These are phyloP conservation scores for Scylla paramamosain DNA, from an alignment of 1,140 invertebrate genomes.

Conservation along the genomic window DNA sequence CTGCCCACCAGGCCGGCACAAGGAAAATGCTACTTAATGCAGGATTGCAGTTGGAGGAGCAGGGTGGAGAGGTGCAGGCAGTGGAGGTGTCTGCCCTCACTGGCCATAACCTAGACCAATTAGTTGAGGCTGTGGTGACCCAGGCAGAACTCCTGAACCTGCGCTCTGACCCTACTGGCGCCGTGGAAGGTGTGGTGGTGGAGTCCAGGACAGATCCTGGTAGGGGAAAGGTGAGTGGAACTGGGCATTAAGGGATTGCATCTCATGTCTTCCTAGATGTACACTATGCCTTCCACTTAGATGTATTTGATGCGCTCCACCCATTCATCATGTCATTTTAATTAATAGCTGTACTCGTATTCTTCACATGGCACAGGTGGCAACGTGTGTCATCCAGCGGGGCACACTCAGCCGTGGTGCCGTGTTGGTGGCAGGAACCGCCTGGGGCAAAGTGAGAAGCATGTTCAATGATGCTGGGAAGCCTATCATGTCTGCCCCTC, in stretches of 20 bases:
- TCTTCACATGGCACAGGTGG: constrained; percentile 56
- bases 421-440: constrained; percentile 90
- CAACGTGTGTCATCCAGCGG: constrained; percentile 85
- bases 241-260: constrained; percentile 44
- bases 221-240: constrained; percentile 81
- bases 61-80: constrained; percentile 95
- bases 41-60: constrained; percentile 91
- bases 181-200: constrained; percentile 93
- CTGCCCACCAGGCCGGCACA: constrained; percentile 30
- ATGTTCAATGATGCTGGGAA: constrained; percentile 91
- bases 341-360: no score
- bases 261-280: background rate
- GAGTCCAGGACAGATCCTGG: constrained; percentile 89
- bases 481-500: constrained; percentile 85
- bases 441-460: constrained; percentile 90
- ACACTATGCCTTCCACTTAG: background rate
- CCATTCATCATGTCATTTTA: no score
- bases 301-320: no score
- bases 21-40: constrained; percentile 85
- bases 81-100: constrained; percentile 95
- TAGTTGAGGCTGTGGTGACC: constrained; percentile 91
- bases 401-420: constrained; percentile 91
- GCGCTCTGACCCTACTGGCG: constrained; percentile 88
- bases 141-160: constrained; percentile 94
- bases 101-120: constrained; percentile 87